Evolutionary conservation across 2,888 invertebrate species (phyloP).

Genomic region (Plusia festucae): DNA sequence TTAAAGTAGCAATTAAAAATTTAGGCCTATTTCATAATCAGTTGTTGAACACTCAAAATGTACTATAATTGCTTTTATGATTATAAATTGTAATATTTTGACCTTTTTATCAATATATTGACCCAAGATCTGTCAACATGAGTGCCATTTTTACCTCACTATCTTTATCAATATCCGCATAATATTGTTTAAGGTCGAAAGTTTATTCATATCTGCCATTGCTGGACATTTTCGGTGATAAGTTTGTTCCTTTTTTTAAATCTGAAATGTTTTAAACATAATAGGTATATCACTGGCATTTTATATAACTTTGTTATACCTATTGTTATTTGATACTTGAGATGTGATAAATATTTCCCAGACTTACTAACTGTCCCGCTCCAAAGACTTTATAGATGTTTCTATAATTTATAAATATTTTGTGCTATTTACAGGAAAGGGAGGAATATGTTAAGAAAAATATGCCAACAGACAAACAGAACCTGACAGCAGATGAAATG

Average conservation of each 20-base stretch:
- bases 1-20: too few species aligned
- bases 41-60: neutral
- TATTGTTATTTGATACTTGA: too few species aligned
- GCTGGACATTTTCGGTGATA: slow-evolving; percentile 9
- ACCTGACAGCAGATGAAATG: slow-evolving; percentile 94
- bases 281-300: slow-evolving; percentile 7
- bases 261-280: slow-evolving; percentile 6
- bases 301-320: too few species aligned
- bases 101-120: slow-evolving; percentile 35
- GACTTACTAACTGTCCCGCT: too few species aligned
- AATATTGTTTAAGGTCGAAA: slow-evolving; percentile 25
- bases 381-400: too few species aligned
- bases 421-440: slow-evolving; percentile 85
- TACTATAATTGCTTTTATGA: neutral
- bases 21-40: slow-evolving; percentile 4
- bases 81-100: slow-evolving; percentile 12
- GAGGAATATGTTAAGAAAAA: slow-evolving; percentile 88
- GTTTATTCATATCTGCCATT: slow-evolving; percentile 16
- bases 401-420: too few species aligned
- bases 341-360: too few species aligned
- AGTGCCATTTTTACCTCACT: slow-evolving; percentile 21
- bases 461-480: slow-evolving; percentile 84
- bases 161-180: slow-evolving; percentile 17
- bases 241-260: neutral
- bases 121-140: neutral